A percentile compares a stretch with the other conserved stretches of the same genome.
These are phyloP conservation scores for Hyposmocoma kahamanoa DNA, from an alignment of 1,140 invertebrate genomes.

Conservation along the genomic window DNA sequence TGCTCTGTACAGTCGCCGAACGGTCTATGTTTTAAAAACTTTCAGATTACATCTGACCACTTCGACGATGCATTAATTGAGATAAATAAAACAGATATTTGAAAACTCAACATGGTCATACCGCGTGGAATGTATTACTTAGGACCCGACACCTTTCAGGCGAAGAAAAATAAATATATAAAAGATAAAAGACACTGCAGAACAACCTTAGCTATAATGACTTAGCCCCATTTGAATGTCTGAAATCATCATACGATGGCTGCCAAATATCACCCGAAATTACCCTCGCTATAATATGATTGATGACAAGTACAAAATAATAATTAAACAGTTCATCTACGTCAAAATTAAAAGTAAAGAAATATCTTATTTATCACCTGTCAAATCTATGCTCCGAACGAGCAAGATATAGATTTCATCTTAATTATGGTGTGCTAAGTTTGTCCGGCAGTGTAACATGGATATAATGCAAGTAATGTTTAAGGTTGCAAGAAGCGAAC, in stretches of 20 bases:
- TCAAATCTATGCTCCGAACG: no score
- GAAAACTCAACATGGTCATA: slow-evolving; percentile 63
- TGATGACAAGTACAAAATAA: no score
- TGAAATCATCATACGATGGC: no score
- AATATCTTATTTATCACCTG: no score
- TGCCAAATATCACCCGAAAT: no score
- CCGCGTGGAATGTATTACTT: slow-evolving; percentile 66
- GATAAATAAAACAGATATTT: slow-evolving; percentile 32
- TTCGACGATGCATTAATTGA: slow-evolving; percentile 11
- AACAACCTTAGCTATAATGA: no score
- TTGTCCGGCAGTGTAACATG: slow-evolving; percentile 18
- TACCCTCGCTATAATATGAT: no score
- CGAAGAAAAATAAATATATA: slow-evolving; percentile 43
- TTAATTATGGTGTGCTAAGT: slow-evolving; percentile 5
- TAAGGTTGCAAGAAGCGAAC: slow-evolving; percentile 53
- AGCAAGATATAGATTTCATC: not conserved
- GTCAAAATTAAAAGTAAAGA: no score
- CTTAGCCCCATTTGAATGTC: no score
- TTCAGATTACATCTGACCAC: slow-evolving; percentile 64
- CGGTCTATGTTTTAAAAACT: slow-evolving; percentile 52
- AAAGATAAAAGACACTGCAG: slow-evolving; percentile 11
- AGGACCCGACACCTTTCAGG: slow-evolving; percentile 70
- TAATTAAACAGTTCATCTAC: no score
- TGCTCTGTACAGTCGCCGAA: slow-evolving; percentile 8
- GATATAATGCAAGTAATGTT: slow-evolving; percentile 32